Evolutionary conservation across 2,113 vertebrate species (phyloP).

Genomic region (Cyprinus carpio): DNA sequence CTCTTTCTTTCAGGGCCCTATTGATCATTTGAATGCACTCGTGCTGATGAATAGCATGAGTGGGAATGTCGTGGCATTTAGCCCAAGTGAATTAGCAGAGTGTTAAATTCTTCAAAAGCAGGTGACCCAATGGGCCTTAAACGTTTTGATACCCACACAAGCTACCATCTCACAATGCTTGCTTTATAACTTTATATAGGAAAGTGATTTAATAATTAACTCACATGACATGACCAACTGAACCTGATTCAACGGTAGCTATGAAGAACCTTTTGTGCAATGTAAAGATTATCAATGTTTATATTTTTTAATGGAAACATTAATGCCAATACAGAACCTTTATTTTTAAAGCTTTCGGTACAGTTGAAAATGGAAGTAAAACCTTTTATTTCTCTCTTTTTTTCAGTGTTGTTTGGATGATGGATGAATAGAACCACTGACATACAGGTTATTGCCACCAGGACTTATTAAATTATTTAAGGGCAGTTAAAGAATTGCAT

Average conservation of each 20-base stretch:
- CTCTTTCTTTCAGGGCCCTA: constrained; percentile 1
- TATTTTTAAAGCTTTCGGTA: background rate
- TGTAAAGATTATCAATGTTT: background rate
- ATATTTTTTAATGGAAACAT: background rate
- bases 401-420: background rate
- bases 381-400: background rate
- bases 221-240: background rate
- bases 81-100: background rate
- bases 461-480: background rate
- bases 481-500: background rate
- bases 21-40: background rate
- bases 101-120: background rate
- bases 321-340: background rate
- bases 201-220: background rate
- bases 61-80: constrained; percentile 34
- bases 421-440: background rate
- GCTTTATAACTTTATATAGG: background rate
- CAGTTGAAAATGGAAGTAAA: background rate
- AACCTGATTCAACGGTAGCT: too few relatives aligned
- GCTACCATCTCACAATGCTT: background rate
- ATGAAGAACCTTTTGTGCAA: background rate
- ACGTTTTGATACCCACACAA: background rate
- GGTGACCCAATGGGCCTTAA: background rate
- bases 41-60: constrained; percentile 36
- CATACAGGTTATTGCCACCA: background rate